phyloP scores from a whole-genome alignment of 2,888 invertebrate species.

The Lasioglossum morio region DNA sequence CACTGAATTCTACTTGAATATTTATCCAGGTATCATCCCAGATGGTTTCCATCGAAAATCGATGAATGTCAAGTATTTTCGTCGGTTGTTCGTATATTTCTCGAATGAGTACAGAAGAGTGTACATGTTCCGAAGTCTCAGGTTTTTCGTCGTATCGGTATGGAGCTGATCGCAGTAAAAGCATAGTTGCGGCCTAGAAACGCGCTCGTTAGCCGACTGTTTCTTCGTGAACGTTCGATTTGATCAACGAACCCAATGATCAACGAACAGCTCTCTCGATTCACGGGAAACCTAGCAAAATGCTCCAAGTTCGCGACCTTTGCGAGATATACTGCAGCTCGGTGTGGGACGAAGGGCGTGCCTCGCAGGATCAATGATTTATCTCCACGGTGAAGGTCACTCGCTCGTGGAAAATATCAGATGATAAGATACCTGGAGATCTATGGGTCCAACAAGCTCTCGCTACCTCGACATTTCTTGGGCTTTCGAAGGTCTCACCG shows the following conservation, averaged over 20 bases:
- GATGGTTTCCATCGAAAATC: background rate
- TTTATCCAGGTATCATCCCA: background rate
- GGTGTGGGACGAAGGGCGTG: constrained; percentile 19
- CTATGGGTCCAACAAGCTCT: background rate
- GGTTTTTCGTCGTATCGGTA: background rate
- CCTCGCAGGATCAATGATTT: constrained; percentile 18
- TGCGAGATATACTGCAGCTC: constrained; percentile 5
- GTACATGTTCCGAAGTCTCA: background rate
- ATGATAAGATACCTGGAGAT: background rate
- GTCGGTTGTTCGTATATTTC: background rate
- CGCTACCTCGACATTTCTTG: constrained; percentile 1
- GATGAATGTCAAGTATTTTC: background rate
- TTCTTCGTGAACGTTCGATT: background rate
- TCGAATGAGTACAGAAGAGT: background rate
- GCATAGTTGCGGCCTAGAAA: background rate
- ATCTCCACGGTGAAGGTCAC: constrained; percentile 26
- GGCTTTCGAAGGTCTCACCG: background rate
- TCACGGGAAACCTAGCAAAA: constrained; percentile 7
- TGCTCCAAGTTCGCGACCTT: constrained; percentile 12
- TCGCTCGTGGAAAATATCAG: constrained; percentile 9
- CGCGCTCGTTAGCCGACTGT: background rate
- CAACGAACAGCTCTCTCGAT: background rate
- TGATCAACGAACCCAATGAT: background rate
- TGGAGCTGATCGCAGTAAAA: background rate
- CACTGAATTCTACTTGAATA: background rate